Percentiles rank a stretch among this genome's conserved stretches.
Evolutionary conservation across 2,888 invertebrate species (phyloP).

Genomic region (Elmis aenea): DNA sequence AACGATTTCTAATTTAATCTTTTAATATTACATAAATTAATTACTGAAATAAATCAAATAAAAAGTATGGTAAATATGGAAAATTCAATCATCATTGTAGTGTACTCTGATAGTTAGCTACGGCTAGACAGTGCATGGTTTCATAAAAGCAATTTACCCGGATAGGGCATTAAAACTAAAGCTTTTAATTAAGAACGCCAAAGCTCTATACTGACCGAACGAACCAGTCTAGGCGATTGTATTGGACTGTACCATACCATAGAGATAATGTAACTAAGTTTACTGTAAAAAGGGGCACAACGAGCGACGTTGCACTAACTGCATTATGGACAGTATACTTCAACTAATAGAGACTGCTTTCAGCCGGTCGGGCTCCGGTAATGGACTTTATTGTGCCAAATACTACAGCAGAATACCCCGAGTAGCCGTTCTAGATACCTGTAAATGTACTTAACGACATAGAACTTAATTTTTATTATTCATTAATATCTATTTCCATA

Average conservation of each 20-base stretch:
- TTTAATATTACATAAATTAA: too few relatives aligned
- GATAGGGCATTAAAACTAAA: constrained; percentile 30
- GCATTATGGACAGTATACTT: constrained; percentile 45
- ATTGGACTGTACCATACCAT: constrained; percentile 22
- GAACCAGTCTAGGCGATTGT: too few relatives aligned
- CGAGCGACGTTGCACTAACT: constrained; percentile 36
- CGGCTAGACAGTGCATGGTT: too few relatives aligned
- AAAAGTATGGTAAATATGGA: too few relatives aligned
- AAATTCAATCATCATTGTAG: too few relatives aligned
- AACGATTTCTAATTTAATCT: too few relatives aligned
- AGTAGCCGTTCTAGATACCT: constrained; percentile 21
- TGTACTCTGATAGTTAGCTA: too few relatives aligned
- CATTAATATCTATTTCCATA: too few relatives aligned
- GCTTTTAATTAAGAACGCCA: constrained; percentile 28
- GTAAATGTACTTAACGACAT: too few relatives aligned
- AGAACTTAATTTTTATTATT: too few relatives aligned
- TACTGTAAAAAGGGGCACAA: constrained; percentile 40
- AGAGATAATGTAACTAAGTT: constrained; percentile 42
- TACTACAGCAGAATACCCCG: constrained; percentile 24
- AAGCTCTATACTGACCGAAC: constrained; percentile 21
- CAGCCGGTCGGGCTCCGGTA: constrained; percentile 38
- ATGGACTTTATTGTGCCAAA: constrained; percentile 44
- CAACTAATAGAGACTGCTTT: constrained; percentile 47
- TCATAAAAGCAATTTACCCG: constrained; percentile 5
- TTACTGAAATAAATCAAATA: too few relatives aligned